Evolutionary conservation across 1,140 invertebrate species (phyloP), one percentile per base, ranked within the genome.

Genomic region (Camponotus vicinus): DNA sequence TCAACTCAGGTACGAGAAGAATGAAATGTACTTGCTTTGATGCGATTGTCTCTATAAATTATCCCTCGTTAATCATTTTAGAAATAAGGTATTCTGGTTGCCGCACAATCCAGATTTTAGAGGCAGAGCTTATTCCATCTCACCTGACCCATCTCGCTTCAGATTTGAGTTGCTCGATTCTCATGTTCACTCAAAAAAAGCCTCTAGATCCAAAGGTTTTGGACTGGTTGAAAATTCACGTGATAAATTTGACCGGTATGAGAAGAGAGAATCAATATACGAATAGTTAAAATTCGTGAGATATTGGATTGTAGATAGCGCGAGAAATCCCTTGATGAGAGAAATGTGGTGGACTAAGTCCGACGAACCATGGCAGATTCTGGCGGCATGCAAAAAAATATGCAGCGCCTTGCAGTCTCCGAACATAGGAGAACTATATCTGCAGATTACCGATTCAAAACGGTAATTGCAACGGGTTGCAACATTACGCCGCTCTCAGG

Each of bases 41-140:
- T 99, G 98, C 93, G 98, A 99, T 94, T 96, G 97, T 52, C 96
- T 99, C 0, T 99, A 99, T 92, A 97, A 98, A 89, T 95, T 99
- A n/a, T 99, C 98, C 0, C 95, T 99, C 59, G 99, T 99, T 0
- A 98, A 99, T 96, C 98, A 99, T 94, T 98, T 96, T 93, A 96
- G 97, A 63, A 96, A 99, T 92, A 95, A 97, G 88, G 95, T 98
- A 64, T 99, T 99, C 94, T 99, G 99, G 98, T 96, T 99, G 87
- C 99, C 99, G 0, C 99, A 99, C 93, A 99, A 99, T 95, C 97
- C 99, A 97, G 99, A 99, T 94, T 99, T 99, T 94, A 96, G 99
- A 87, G 99, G 99, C 2, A 97, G 99, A 40, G 98, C 98, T 13
- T 99, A 99, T 98, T 86, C 98, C 99, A 0, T 99, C 99, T 32